phyloP scores from a whole-genome alignment of 2,113 vertebrate species.

The Hippocampus abdominalis region DNA sequence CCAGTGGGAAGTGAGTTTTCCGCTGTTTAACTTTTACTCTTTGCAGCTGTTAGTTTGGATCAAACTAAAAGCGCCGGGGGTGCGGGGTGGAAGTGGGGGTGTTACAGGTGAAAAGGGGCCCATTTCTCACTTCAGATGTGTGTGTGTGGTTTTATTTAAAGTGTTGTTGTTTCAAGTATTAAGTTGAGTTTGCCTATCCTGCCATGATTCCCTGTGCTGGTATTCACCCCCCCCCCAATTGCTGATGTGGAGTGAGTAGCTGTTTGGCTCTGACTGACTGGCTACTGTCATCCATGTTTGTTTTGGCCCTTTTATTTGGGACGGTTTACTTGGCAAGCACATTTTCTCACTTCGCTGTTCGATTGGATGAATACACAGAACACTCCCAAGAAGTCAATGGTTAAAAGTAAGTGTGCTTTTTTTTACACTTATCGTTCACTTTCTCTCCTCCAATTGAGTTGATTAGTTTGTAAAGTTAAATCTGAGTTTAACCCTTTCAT shows the following conservation, averaged over 20 bases:
- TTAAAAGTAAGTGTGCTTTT: neutral
- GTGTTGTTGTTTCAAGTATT: neutral
- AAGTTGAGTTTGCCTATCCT: slow-evolving; percentile 5
- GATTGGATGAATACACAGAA: slow-evolving; percentile 19
- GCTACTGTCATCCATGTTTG: slow-evolving; percentile 46
- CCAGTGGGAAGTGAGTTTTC: slow-evolving; percentile 22
- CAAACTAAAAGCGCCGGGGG: slow-evolving; percentile 13
- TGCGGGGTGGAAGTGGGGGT: neutral
- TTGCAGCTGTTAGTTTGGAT: slow-evolving; percentile 52
- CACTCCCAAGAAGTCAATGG: slow-evolving; percentile 12
- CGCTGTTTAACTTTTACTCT: slow-evolving; percentile 50
- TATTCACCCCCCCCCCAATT: slow-evolving; percentile 51
- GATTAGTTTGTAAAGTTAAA: neutral
- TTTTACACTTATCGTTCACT: neutral
- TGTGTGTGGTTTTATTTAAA: neutral
- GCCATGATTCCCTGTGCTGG: slow-evolving; percentile 49
- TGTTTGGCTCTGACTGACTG: slow-evolving; percentile 51
- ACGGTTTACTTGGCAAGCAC: slow-evolving; percentile 55
- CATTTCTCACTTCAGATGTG: slow-evolving; percentile 19
- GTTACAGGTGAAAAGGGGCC: slow-evolving; percentile 33
- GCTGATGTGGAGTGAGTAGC: slow-evolving; percentile 48
- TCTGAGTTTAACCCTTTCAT: no score
- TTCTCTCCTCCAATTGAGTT: neutral
- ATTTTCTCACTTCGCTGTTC: slow-evolving; percentile 46
- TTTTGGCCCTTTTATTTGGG: slow-evolving; percentile 50